A percentile compares a stretch with the other conserved stretches of the same genome.
Evolutionary conservation across 1,140 invertebrate species (phyloP).

Genomic region (Lepidotrigona ventralis): DNA sequence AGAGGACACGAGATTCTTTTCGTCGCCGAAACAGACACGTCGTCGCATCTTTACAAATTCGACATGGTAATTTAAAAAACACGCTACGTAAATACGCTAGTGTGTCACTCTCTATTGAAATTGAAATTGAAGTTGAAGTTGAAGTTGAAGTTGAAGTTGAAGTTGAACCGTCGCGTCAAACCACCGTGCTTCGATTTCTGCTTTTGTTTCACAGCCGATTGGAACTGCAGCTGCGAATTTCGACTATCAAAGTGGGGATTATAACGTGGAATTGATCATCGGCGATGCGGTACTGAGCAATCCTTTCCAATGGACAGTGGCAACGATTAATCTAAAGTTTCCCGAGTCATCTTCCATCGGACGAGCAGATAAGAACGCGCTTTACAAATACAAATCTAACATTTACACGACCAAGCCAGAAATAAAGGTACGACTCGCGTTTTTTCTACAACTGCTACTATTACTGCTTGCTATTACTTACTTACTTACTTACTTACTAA

Average conservation of each 20-base stretch:
- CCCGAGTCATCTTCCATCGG: constrained; percentile 74
- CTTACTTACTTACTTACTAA: no score
- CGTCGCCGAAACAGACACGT: constrained; percentile 93
- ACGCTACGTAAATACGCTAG: background rate
- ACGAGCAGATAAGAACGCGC: constrained; percentile 70
- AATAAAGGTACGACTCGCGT: constrained; percentile 84
- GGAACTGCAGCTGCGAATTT: constrained; percentile 91
- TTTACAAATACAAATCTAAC: constrained; percentile 74
- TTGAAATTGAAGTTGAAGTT: no score
- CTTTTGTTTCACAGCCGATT: no score
- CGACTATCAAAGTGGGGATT: constrained; percentile 87
- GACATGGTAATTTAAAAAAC: constrained; percentile 89
- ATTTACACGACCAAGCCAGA: constrained; percentile 87
- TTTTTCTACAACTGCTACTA: background rate
- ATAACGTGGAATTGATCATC: constrained; percentile 91
- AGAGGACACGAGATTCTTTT: constrained; percentile 93
- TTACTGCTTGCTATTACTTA: no score
- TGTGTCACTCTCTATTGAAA: background rate
- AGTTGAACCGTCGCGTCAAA: background rate
- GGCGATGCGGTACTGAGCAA: constrained; percentile 95
- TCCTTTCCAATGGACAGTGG: constrained; percentile 92
- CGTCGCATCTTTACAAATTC: constrained; percentile 91
- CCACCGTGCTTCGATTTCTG: constrained; percentile 57
- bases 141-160: no score
- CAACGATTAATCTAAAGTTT: constrained; percentile 88